phyloP scores from a whole-genome alignment of 2,113 vertebrate species.

The Bostrychus sinensis region DNA sequence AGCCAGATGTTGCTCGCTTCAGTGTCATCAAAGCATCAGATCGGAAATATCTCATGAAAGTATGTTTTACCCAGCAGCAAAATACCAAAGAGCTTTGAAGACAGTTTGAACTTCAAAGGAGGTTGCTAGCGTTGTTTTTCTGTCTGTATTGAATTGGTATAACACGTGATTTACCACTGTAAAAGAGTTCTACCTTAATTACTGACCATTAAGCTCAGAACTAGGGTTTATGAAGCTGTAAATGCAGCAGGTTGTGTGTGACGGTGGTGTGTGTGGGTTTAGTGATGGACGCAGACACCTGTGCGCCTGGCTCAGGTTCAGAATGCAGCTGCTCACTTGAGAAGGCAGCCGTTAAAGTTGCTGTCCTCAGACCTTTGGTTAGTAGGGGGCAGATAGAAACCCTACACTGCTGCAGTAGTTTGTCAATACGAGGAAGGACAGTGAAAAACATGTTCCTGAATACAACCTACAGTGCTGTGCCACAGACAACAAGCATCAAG shows the following conservation, averaged over 20 bases:
- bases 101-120: neutral
- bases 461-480: conserved; percentile 12
- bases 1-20: neutral
- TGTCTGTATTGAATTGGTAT: neutral
- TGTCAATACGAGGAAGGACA: conserved; percentile 66
- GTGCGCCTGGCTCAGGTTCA: conserved; percentile 77
- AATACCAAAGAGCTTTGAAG: conserved; percentile 9
- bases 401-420: conserved; percentile 62
- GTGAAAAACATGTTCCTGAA: conserved; percentile 60
- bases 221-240: conserved; percentile 2
- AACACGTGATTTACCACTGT: neutral
- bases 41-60: conserved; percentile 2
- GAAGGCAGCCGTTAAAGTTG: conserved; percentile 74
- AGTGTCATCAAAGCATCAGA: conserved; percentile 5
- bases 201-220: neutral
- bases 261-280: conserved; percentile 20
- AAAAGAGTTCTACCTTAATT: neutral
- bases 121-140: neutral
- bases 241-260: neutral
- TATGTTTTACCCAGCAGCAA: neutral
- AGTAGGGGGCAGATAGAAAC: conserved; percentile 64
- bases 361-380: conserved; percentile 77
- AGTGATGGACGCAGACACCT: conserved; percentile 78
- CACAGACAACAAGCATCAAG: neutral
- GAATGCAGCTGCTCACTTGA: conserved; percentile 78